Conservation (phyloP, 2,113 vertebrate genomes). For the Dasyornis broadbenti region DNA sequence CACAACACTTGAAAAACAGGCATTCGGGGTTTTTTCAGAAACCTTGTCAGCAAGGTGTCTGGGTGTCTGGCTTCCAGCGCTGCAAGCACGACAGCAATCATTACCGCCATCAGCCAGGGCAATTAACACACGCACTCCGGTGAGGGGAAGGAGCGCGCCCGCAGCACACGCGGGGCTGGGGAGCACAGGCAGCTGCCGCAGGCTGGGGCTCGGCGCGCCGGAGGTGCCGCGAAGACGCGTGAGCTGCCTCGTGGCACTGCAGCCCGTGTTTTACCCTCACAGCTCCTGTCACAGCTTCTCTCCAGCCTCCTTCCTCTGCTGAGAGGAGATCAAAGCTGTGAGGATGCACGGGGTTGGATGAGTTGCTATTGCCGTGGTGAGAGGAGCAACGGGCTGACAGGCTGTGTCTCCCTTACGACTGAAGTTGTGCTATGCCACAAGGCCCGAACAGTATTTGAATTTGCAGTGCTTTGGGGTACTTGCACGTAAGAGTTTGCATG, state of each 20-base stretch:
- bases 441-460: neutral
- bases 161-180: too few relatives aligned
- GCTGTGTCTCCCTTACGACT: rapidly evolving
- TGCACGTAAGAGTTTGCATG: neutral
- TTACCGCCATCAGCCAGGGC: neutral
- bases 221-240: rapidly evolving
- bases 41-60: neutral
- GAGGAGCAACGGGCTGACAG: neutral
- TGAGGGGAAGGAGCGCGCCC: neutral
- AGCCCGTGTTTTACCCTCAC: rapidly evolving
- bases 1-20: neutral
- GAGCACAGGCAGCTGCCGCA: neutral
- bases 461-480: neutral
- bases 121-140: rapidly evolving
- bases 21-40: neutral
- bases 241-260: neutral
- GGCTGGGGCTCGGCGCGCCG: neutral
- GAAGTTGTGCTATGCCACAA: rapidly evolving
- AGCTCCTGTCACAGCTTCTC: neutral
- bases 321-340: neutral
- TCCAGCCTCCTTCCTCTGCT: neutral
- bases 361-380: neutral
- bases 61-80: neutral
- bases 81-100: neutral
- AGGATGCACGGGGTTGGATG: rapidly evolving